Conservation (phyloP, 2,797 vertebrate genomes). For the Hydrolagus colliei region DNA sequence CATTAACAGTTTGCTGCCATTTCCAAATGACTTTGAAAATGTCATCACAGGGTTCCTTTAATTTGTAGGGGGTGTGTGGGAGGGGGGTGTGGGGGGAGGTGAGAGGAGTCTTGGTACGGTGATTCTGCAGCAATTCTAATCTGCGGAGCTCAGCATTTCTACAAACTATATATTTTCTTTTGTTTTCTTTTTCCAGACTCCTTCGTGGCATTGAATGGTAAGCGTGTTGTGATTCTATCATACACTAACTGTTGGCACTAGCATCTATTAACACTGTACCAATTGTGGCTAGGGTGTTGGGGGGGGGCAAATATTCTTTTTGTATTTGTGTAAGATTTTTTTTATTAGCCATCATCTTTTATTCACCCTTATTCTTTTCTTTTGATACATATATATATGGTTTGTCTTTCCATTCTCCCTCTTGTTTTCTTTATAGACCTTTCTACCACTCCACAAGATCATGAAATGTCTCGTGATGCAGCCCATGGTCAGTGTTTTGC, state of each 20-base stretch:
- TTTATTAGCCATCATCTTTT: conserved; percentile 48
- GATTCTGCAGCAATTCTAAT: not conserved
- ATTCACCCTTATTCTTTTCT: conserved; percentile 42
- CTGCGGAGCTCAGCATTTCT: not conserved
- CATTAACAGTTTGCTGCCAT: no score
- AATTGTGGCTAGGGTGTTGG: no score
- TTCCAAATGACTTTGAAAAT: not conserved
- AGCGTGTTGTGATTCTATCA: conserved; percentile 52
- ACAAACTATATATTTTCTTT: conserved; percentile 42
- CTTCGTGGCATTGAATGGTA: conserved; percentile 97
- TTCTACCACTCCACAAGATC: conserved; percentile 76
- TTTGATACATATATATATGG: conserved; percentile 43
- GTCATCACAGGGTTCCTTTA: not conserved
- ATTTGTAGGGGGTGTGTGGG: not conserved
- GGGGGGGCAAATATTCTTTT: no score
- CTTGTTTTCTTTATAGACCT: conserved; percentile 74
- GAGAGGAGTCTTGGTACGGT: not conserved
- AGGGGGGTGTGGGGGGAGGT: no score
- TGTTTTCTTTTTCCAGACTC: conserved; percentile 80
- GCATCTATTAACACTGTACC: not conserved
- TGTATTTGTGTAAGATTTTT: conserved; percentile 49
- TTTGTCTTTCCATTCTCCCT: conserved; percentile 51
- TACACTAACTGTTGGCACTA: not conserved
- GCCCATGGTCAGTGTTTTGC: conserved; percentile 63
- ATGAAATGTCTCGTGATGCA: conserved; percentile 71